These are phyloP conservation scores for Blastobasis adustella DNA, from an alignment of 2,888 invertebrate species.

Conservation along the genomic window DNA sequence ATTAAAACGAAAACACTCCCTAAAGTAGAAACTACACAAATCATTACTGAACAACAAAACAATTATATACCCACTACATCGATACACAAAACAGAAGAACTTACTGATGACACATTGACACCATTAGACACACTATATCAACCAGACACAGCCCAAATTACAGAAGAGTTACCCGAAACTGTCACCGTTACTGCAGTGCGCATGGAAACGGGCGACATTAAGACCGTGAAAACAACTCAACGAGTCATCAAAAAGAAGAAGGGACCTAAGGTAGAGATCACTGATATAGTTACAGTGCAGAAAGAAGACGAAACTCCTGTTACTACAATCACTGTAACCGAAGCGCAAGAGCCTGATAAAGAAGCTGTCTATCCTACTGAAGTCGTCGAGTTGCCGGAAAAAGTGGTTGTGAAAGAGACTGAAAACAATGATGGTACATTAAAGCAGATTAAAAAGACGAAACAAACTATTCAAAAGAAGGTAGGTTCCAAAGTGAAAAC, in stretches of 20 bases:
- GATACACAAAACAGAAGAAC: constrained; percentile 26
- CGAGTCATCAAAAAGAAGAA: constrained; percentile 16
- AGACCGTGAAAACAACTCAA: constrained; percentile 9
- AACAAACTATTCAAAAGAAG: constrained; percentile 26
- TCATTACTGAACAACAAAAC: constrained; percentile 19
- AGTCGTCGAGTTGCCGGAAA: constrained; percentile 30
- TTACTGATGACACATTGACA: constrained; percentile 12
- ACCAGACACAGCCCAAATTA: constrained; percentile 10
- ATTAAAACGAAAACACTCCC: constrained; percentile 27
- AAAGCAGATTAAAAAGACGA: constrained; percentile 21
- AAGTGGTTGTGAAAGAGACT: constrained; percentile 30
- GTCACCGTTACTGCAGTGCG: constrained; percentile 35
- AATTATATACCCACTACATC: constrained; percentile 14
- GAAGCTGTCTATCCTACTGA: constrained; percentile 17
- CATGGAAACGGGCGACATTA: constrained; percentile 25
- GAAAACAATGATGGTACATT: constrained; percentile 27
- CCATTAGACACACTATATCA: constrained; percentile 14
- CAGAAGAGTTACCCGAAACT: constrained; percentile 37
- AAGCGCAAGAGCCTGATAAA: constrained; percentile 7
- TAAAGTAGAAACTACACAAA: constrained; percentile 23
- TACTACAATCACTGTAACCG: constrained; percentile 10
- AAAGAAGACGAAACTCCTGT: constrained; percentile 16
- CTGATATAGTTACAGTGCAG: constrained; percentile 11
- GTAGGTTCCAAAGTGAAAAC: constrained; percentile 32
- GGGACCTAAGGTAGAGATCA: constrained; percentile 39